Evolutionary conservation across 2,888 invertebrate genomes (phyloP), one percentile per base, ranked within the genome.

Genomic region (Leucophora obtusa): DNA sequence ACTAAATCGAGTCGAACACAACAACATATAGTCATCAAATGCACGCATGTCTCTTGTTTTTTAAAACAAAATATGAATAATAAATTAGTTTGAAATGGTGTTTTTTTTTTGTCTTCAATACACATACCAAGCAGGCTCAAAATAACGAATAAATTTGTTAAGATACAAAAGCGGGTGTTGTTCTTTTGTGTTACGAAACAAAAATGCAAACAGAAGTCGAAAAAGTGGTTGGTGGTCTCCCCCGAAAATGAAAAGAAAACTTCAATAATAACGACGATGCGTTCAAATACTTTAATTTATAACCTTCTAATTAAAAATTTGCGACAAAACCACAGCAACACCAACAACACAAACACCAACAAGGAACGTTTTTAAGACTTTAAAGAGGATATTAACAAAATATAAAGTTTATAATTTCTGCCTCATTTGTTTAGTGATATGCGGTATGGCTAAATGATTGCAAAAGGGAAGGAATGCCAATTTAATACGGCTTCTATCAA

Each of bases 231-330:
- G 81, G 81, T 81, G 81, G 81, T 81, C 81, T 68, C 11, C n/a
- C 21, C 60, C 56, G 33, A 60, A 50, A 66, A 68, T 10, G 38
- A 17, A 7, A 47, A 56, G 1, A 28, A 15, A 33, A 56, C 28
- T 28, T 21, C 24, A 18, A n/a, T n/a, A 21, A 21, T 43, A 21
- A 69, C 56, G 51, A 59, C 38, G 60, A 69, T 63, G n/a, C 47
- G 7, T 28, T 59, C 77, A 87, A 87, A 87, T 86, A 84, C 86
- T 86, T 70, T 86, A 87, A 87, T 87, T 87, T 87, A 87, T 87
- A 87, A 87, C 88, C 86, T 87, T 87, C 88, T 87, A 86, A 86
- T 87, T 87, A 87, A 82, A 81, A 73, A n/a, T 74, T 73, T 53
- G 81, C 77, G 77, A 81, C 81, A 81, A 81, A 70, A 68, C 43